Evolutionary conservation across 2,888 invertebrate species (phyloP).

Genomic region (Cryptocheilus praepositus): DNA sequence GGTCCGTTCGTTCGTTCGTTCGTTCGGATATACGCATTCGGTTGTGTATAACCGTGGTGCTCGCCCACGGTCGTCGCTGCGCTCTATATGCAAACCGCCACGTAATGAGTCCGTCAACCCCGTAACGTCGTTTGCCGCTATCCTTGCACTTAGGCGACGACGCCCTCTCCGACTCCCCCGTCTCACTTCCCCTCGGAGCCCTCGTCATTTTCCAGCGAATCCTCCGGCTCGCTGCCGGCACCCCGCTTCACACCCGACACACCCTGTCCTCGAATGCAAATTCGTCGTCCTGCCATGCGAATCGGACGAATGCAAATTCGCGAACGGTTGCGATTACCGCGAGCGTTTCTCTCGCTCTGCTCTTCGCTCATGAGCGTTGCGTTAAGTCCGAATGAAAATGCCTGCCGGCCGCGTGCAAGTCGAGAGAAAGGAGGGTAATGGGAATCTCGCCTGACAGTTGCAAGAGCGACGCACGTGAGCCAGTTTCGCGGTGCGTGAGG

Average conservation of each 20-base stretch:
- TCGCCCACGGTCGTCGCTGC: constrained; percentile 45
- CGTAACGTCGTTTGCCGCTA: constrained; percentile 71
- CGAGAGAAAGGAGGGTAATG: background rate
- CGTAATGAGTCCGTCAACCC: constrained; percentile 74
- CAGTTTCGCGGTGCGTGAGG: too few relatives aligned
- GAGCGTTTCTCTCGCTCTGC: background rate
- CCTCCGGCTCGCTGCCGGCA: constrained; percentile 58
- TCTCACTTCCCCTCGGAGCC: constrained; percentile 23
- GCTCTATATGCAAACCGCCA: constrained; percentile 73
- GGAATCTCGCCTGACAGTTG: too few relatives aligned
- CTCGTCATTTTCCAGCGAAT: constrained; percentile 66
- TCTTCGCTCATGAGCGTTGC: background rate
- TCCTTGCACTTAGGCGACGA: constrained; percentile 70
- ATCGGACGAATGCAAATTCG: constrained; percentile 4
- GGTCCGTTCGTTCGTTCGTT: constrained; percentile 42
- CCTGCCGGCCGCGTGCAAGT: background rate
- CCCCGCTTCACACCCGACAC: constrained; percentile 14
- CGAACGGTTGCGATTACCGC: background rate
- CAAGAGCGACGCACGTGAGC: too few relatives aligned
- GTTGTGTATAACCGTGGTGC: constrained; percentile 43
- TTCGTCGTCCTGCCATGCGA: constrained; percentile 20
- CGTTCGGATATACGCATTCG: constrained; percentile 49
- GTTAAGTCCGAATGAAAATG: background rate
- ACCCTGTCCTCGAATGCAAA: constrained; percentile 63
- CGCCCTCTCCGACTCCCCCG: constrained; percentile 10